A percentile compares a stretch with the other conserved stretches of the same genome.
Evolutionary conservation across 2,113 vertebrate species (phyloP).

Genomic region (Cyanoliseus patagonus): DNA sequence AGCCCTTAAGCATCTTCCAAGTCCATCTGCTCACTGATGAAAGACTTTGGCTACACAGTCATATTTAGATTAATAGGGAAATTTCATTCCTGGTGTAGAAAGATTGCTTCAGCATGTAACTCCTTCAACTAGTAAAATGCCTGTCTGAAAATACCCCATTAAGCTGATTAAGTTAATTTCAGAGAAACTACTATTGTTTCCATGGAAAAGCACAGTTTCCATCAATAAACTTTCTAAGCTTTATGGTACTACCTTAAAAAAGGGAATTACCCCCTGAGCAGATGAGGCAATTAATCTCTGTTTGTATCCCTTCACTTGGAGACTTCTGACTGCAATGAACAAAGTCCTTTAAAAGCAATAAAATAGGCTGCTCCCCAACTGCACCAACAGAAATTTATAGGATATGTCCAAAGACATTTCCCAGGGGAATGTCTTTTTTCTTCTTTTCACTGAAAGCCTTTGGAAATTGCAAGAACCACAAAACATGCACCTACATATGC

Average conservation of each 20-base stretch:
- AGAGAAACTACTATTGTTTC: constrained; percentile 4
- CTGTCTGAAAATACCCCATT: neutral
- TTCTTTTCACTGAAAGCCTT: neutral
- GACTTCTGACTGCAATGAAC: neutral
- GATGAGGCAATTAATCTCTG: constrained; percentile 15
- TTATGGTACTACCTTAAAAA: neutral
- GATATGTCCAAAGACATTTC: neutral
- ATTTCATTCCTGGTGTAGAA: neutral
- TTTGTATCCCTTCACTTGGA: neutral
- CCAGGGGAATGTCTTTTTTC: neutral
- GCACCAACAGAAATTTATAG: constrained; percentile 1
- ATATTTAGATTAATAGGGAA: neutral
- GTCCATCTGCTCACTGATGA: neutral
- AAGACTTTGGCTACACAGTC: neutral
- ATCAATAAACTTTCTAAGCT: neutral
- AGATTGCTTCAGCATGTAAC: neutral
- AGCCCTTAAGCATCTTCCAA: neutral
- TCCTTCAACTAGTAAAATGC: neutral
- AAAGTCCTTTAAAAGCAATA: constrained; percentile 32
- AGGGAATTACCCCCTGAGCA: neutral
- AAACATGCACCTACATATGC: neutral
- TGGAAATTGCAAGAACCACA: neutral
- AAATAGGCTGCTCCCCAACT: neutral
- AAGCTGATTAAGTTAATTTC: neutral
- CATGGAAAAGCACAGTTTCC: neutral